These are phyloP conservation scores for Alectura lathami DNA, from an alignment of 2,113 vertebrate genomes.

Conservation along the genomic window DNA sequence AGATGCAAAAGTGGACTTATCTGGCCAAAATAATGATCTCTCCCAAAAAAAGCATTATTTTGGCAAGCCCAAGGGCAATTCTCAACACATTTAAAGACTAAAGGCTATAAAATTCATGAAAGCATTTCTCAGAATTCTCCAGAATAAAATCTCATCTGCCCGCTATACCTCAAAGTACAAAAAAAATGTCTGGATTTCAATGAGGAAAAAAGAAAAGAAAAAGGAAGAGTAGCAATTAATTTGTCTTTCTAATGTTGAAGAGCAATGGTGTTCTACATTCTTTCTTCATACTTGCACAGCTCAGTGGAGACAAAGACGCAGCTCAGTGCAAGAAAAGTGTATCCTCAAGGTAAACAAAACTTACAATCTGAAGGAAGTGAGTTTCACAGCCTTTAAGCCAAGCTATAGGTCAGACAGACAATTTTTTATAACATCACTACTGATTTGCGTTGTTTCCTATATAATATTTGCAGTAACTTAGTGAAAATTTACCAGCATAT, in stretches of 20 bases:
- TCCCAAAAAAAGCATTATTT: rapidly evolving
- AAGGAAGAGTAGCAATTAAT: background rate
- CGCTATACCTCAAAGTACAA: background rate
- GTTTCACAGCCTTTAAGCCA: background rate
- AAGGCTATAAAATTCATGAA: background rate
- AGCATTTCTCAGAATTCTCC: background rate
- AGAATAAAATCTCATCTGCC: background rate
- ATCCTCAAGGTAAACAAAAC: background rate
- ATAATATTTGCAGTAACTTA: background rate
- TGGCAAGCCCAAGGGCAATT: background rate
- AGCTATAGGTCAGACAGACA: background rate
- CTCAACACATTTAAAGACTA: background rate
- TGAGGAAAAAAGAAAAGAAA: background rate
- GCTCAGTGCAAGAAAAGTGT: background rate
- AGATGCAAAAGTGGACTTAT: background rate
- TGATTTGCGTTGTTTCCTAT: background rate
- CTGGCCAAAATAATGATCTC: background rate
- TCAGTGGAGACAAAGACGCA: background rate
- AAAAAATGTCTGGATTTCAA: background rate
- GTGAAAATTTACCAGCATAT: background rate
- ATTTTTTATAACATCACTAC: background rate
- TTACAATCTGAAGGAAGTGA: background rate
- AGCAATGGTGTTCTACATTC: background rate
- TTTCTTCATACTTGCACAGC: background rate
- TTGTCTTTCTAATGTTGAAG: background rate